These are phyloP conservation scores for Synergus umbraculus DNA, from an alignment of 2,888 invertebrate genomes.

Conservation along the genomic window DNA sequence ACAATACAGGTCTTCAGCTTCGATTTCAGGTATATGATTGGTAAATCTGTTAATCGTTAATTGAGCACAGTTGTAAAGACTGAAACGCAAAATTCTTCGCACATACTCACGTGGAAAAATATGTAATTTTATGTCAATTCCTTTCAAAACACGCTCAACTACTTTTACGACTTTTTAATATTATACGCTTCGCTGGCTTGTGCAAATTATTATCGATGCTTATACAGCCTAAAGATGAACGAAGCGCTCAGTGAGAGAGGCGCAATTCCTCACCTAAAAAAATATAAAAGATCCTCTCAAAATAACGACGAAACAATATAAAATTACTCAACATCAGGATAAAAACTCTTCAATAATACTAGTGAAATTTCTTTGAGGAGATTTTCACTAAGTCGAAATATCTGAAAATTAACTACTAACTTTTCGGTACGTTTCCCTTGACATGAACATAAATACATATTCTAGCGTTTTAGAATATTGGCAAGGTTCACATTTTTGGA, in stretches of 20 bases:
- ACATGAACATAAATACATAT: neutral
- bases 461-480: constrained; percentile 9
- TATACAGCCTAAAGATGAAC: neutral
- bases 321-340: constrained; percentile 10
- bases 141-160: constrained; percentile 53
- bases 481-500: constrained; percentile 5
- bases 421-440: constrained; percentile 42
- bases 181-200: constrained; percentile 44
- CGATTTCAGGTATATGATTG: constrained; percentile 48
- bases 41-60: constrained; percentile 57
- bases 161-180: constrained; percentile 17
- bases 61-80: constrained; percentile 62
- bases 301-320: constrained; percentile 7
- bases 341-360: neutral
- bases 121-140: constrained; percentile 67
- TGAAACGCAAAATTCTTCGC: constrained; percentile 44
- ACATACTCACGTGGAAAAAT: constrained; percentile 67
- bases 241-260: neutral
- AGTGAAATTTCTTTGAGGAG: neutral
- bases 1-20: constrained; percentile 68
- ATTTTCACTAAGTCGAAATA: constrained; percentile 2
- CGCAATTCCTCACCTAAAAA: neutral
- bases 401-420: neutral
- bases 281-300: neutral
- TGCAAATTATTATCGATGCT: constrained; percentile 48